Base-by-base conservation (phyloP, 1,140 invertebrate genomes). In the Sitobion miscanthi region DNA sequence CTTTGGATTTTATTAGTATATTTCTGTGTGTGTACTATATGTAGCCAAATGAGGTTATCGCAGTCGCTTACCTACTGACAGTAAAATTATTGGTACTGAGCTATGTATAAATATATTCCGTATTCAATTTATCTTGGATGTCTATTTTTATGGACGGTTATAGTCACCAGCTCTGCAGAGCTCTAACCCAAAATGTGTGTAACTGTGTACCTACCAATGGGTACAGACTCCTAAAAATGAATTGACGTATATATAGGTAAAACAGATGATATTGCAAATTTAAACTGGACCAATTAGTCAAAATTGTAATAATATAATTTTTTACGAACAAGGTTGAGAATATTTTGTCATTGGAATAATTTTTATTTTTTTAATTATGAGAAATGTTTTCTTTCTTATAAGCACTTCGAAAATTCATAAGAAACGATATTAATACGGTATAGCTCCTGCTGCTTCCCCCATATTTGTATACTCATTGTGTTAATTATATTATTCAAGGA, bases 401-500 rank as follows among this genome's bases (percentile, higher is more conserved):
- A 35, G 35, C 35, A 30, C 25, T 42, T 38, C 35, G 7, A 62
- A 89, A 89, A 52, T 35, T 17, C 17, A 38, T 42, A 25, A 57
- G 8, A 62, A 90, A 42, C 42, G 23, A 45, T 25, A 42, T 57
- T 25, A 23, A 62, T 86, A 89, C n/a, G 30, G 17, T 47, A 23
- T 89, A 25, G 20, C 87, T 89, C 47, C 88, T n/a, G 52, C 88
- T 90, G 88, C 20, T 57, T 21, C 42, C 88, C 88, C 52, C 35
- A 62, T 45, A 57, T 38, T 90, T 57, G n/a, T 90, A 42, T 57
- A 57, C 35, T 57, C 88, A 57, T 90, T 38, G 54, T 38, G 52
- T 57, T 42, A 90, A 90, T 90, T 57, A 90, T 57, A 38, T 25
- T 89, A 52, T 30, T 62, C 88, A 90, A 90, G 88, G 88, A 90